Percentiles rank a stretch among this genome's conserved stretches.
These are phyloP conservation scores for Agelaius tricolor DNA, from an alignment of 2,113 vertebrate genomes.

Conservation along the genomic window DNA sequence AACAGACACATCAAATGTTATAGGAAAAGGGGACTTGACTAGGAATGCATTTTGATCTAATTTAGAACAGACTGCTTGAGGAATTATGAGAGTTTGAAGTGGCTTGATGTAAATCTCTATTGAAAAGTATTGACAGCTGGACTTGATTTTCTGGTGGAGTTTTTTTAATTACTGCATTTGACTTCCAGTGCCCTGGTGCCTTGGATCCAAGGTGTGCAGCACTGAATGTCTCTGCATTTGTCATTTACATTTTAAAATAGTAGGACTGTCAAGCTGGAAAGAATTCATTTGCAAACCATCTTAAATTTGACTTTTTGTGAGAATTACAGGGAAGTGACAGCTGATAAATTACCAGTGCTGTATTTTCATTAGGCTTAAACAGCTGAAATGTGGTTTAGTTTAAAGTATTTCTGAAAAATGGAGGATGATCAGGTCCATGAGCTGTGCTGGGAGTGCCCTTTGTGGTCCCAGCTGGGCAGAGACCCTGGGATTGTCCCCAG, in stretches of 20 bases:
- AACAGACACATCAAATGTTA: neutral
- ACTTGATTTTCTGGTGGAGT: neutral
- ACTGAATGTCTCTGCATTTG: neutral
- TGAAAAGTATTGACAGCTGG: slow-evolving; percentile 42
- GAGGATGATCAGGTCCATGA: neutral
- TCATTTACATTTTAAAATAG: slow-evolving; percentile 31
- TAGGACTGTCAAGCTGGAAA: neutral
- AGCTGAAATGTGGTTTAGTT: neutral
- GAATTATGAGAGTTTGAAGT: slow-evolving; percentile 26
- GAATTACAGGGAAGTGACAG: slow-evolving; percentile 1
- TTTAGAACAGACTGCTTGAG: slow-evolving; percentile 4
- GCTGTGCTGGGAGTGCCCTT: neutral
- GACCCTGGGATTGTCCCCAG: neutral
- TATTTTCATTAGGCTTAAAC: slow-evolving; percentile 36
- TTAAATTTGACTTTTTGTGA: slow-evolving; percentile 20
- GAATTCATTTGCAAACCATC: neutral
- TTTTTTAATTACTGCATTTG: neutral
- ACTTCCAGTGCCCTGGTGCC: neutral
- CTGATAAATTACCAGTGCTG: neutral
- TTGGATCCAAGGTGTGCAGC: neutral
- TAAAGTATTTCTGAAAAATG: neutral
- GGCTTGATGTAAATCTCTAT: slow-evolving; percentile 28
- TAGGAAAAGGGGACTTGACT: neutral
- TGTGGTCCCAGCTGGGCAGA: neutral
- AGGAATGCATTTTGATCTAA: slow-evolving; percentile 12